Percentiles rank a stretch among this genome's conserved stretches.
Evolutionary conservation across 2,888 invertebrate species (phyloP).

Genomic region (Heliconius ethilla): DNA sequence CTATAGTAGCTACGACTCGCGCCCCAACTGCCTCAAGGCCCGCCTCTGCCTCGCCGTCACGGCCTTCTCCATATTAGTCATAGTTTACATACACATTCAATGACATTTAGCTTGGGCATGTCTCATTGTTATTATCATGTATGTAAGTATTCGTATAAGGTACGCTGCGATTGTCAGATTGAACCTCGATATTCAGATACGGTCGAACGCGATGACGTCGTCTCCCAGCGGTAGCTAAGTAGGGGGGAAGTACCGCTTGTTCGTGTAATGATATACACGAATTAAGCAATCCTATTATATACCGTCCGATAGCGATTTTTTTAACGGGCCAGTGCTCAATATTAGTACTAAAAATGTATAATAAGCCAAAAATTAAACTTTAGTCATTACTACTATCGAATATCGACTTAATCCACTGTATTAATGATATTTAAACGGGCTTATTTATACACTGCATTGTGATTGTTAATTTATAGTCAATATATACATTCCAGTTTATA

Average conservation of each 20-base stretch:
- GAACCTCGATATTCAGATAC: constrained; percentile 33
- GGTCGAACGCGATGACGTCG: constrained; percentile 7
- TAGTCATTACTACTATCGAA: constrained; percentile 22
- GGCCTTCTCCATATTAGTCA: constrained; percentile 75
- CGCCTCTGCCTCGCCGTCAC: constrained; percentile 75
- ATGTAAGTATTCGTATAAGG: constrained; percentile 69
- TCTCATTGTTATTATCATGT: constrained; percentile 71
- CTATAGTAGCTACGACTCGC: constrained; percentile 62
- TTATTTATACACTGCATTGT: constrained; percentile 28
- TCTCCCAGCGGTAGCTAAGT: background rate
- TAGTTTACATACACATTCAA: constrained; percentile 78
- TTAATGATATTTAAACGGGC: constrained; percentile 20
- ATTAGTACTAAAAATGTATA: constrained; percentile 9
- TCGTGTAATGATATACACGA: constrained; percentile 15
- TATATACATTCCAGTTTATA: constrained; percentile 46
- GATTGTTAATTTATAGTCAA: constrained; percentile 31
- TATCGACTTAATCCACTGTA: constrained; percentile 17
- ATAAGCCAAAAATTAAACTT: constrained; percentile 23
- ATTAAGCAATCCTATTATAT: constrained; percentile 11
- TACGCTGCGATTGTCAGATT: constrained; percentile 72
- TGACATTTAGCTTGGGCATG: constrained; percentile 76
- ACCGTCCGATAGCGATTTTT: constrained; percentile 13
- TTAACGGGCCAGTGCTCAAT: constrained; percentile 15
- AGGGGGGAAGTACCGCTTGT: background rate
- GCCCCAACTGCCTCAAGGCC: constrained; percentile 69